These are phyloP conservation scores for Oncorhynchus tshawytscha DNA, from an alignment of 2,113 vertebrate genomes.

Conservation along the genomic window DNA sequence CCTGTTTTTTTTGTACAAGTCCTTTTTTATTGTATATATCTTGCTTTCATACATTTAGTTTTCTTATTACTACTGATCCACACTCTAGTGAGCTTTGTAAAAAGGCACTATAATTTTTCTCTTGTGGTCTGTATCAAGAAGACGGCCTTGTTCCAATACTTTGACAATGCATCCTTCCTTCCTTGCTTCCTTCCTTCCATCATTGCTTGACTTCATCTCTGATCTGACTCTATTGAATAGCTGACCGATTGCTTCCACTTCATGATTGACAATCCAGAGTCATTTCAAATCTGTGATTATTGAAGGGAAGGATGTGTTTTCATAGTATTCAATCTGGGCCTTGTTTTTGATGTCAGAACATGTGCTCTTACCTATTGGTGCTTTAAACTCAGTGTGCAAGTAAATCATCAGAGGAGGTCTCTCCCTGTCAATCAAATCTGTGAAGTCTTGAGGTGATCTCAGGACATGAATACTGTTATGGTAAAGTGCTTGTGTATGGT, in stretches of 20 bases:
- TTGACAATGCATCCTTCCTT: constrained; percentile 10
- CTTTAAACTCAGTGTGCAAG: constrained; percentile 27
- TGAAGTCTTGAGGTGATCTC: constrained; percentile 29
- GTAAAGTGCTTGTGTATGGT: constrained; percentile 17
- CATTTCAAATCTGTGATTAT: too few species aligned
- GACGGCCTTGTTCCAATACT: neutral
- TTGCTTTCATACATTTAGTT: constrained; percentile 12
- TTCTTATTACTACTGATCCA: constrained; percentile 23
- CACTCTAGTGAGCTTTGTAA: constrained; percentile 26
- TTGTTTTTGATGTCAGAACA: neutral
- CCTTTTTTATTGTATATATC: neutral
- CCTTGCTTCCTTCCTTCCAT: neutral
- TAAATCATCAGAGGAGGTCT: constrained; percentile 10
- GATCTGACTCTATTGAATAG: neutral
- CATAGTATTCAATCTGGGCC: neutral
- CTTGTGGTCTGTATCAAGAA: neutral
- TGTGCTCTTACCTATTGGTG: constrained; percentile 29
- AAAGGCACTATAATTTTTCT: constrained; percentile 18
- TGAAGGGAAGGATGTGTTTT: constrained; percentile 11
- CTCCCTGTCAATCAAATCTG: neutral
- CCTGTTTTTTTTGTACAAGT: constrained; percentile 1
- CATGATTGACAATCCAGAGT: too few species aligned
- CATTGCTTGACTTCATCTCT: neutral
- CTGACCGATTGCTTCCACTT: too few species aligned
- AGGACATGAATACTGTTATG: constrained; percentile 27